Base-by-base conservation (phyloP, 2,113 vertebrate genomes). In the Ciconia maguari region DNA sequence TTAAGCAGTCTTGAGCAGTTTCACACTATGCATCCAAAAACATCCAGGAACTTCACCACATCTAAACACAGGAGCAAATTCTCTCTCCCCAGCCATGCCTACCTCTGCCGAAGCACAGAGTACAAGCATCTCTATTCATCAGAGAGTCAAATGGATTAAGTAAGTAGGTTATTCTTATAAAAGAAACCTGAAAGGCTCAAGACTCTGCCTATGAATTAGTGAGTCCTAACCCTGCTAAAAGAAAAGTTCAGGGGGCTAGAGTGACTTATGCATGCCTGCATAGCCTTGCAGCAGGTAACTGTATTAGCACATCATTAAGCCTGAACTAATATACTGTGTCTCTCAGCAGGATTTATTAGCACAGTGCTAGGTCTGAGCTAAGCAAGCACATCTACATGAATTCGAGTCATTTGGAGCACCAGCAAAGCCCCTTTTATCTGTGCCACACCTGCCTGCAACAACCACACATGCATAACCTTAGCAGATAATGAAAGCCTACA, bases 331-430 rank as follows among this genome's bases (percentile, higher is more conserved):
- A 36, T 1, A 27, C 27, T 42, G 8, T 27, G 8, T 60, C 7
- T 57, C 80, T 83, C 86, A 74, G 86, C 86, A 93, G 76, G 60
- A 89, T 38, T 94, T 62, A 90, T 55, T 22, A 90, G 54, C 49
- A 72, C 41, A 49, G 65, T 10, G 14, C 52, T 22, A 72, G 18
- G 24, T 48, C 42, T 13, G 16, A 94, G 75, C 16, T 8, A 72
- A 49, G 41, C 70, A 66, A 70, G 30, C 20, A 14, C 41, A 74
- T 17, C 65, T n/a, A 13, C 1, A 3, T 1, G 17, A 80, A 74
- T 29, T n/a, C 1, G 1, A 79, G 69, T 4, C 38, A 11, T 6
- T 0, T 51, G 51, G 17, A 66, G 8, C 69, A 60, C 42, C 57
- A 74, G 34, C 5, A 82, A 36, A 84, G 24, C 3, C 12, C 48